Evolutionary conservation across 2,797 vertebrate genomes (phyloP).

Genomic region (Anguilla pacifica): DNA sequence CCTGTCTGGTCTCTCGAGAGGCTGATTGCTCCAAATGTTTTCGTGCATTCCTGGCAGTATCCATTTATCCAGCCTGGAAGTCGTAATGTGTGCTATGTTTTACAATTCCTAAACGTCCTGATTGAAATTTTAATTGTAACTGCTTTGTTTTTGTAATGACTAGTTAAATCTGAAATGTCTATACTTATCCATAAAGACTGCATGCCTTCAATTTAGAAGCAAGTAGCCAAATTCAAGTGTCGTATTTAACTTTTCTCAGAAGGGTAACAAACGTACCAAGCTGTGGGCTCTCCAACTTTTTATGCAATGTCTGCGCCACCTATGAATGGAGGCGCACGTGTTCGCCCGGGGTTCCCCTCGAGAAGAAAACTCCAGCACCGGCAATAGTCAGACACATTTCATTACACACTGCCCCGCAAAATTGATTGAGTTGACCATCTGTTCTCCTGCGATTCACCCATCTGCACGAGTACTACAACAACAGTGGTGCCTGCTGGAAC

Average conservation of each 20-base stretch:
- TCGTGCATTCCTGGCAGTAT: too few relatives aligned
- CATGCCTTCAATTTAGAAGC: background rate
- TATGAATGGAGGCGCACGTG: background rate
- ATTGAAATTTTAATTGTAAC: too few relatives aligned
- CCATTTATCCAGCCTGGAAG: too few relatives aligned
- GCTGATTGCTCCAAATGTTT: too few relatives aligned
- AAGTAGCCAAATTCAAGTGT: background rate
- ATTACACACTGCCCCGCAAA: slow-evolving; percentile 11
- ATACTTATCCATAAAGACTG: background rate
- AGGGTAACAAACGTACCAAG: background rate
- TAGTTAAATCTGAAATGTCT: background rate
- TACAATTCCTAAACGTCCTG: too few relatives aligned
- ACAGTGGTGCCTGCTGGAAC: background rate
- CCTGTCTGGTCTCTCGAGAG: too few relatives aligned
- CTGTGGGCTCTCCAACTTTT: background rate
- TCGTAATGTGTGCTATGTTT: background rate
- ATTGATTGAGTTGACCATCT: slow-evolving; percentile 22
- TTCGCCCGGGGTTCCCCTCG: slow-evolving; percentile 9
- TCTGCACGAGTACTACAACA: slow-evolving; percentile 24
- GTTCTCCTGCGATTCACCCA: background rate
- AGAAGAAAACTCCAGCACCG: slow-evolving; percentile 8
- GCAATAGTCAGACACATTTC: slow-evolving; percentile 14
- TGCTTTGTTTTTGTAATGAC: background rate
- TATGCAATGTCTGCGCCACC: background rate
- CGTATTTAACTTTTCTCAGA: background rate